A percentile compares a stretch with the other conserved stretches of the same genome.
phyloP scores from a whole-genome alignment of 2,888 invertebrate genomes.

The Temnothorax unifasciatus region DNA sequence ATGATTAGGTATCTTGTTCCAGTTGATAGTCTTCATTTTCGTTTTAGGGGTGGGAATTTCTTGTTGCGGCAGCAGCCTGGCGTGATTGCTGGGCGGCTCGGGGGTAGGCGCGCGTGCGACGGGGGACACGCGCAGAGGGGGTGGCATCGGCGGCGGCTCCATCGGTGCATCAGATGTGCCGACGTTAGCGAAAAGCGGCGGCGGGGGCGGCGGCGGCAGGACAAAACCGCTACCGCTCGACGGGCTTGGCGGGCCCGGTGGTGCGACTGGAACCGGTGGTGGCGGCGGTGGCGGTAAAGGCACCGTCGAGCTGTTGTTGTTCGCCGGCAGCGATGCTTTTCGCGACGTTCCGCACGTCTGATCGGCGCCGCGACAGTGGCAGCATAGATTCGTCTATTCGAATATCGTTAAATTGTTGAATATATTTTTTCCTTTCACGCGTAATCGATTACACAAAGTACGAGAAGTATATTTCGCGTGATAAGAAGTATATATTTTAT shows the following conservation, averaged over 20 bases:
- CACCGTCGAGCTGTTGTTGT: slow-evolving; percentile 86
- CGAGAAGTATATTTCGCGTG: neutral
- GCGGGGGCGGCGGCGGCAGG: slow-evolving; percentile 84
- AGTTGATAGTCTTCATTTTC: slow-evolving; percentile 99
- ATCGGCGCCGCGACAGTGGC: slow-evolving; percentile 84
- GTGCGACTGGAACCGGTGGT: slow-evolving; percentile 73
- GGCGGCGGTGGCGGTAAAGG: slow-evolving; percentile 88
- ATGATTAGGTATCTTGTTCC: slow-evolving; percentile 98
- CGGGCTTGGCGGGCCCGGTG: slow-evolving; percentile 74
- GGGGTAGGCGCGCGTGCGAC: slow-evolving; percentile 83
- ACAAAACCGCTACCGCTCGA: slow-evolving; percentile 81
- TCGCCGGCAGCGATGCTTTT: slow-evolving; percentile 83
- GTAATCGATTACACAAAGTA: neutral
- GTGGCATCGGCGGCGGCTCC: slow-evolving; percentile 83
- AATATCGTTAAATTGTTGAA: neutral
- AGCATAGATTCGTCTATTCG: slow-evolving; percentile 85
- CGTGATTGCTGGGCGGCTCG: slow-evolving; percentile 81
- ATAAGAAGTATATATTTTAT: neutral
- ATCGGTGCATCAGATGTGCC: slow-evolving; percentile 77
- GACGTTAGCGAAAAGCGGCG: slow-evolving; percentile 82
- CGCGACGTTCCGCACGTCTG: slow-evolving; percentile 82
- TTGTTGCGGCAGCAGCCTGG: slow-evolving; percentile 93
- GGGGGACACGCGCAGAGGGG: slow-evolving; percentile 85
- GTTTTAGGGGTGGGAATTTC: slow-evolving; percentile 97
- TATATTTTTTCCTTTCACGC: neutral